Base-by-base conservation (phyloP, 2,797 vertebrate genomes). In the Enteromius fasciolatus region DNA sequence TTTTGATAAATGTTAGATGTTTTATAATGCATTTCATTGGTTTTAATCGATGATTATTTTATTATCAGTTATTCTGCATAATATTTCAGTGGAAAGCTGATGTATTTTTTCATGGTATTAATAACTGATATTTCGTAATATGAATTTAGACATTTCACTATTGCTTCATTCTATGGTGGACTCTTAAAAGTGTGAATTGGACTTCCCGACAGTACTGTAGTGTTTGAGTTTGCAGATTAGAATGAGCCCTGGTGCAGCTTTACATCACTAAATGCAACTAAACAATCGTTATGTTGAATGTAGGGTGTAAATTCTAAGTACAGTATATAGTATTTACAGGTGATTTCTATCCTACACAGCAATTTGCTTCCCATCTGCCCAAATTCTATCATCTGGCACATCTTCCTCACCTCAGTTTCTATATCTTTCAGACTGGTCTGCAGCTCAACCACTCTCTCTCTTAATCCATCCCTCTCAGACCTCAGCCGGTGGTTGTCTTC, bases 361-460 rank as follows among this genome's bases (percentile, higher is more conserved):
- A 3, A 50, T 78, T 74, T 3, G 44, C 54, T 66, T n/a, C 52
- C 9, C 36, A 12, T 77, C 33, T 54, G 31, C 48, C 31, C 23
- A 50, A 46, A 31, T 44, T 57, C 33, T 72, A 39, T 48, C 17
- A 7, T 52, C 12, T 5, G 25, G 14, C 3, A 44, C 15, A 33
- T 11, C 39, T 39, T 78, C 11, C 89, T 94, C 85, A 95, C 95
- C 94, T 95, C 94, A 0, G 87, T 82, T 64, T 95, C 92, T 84
- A 88, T 94, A 33, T 95, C 94, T 28, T 63, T 90, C 67, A 94
- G 88, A 28, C 81, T 92, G 20, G 70, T 59, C 85, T 94, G 94
- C 2, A 94, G 88, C 9, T 94, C 92, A 0, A 85, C 80, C 77
- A 92, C 44, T 86, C 89, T 91, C 10, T 92, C 90, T 86, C 91